Percentiles rank a stretch among this genome's conserved stretches.
phyloP scores from a whole-genome alignment of 2,888 invertebrate species.

The Acanthosoma haemorrhoidale region DNA sequence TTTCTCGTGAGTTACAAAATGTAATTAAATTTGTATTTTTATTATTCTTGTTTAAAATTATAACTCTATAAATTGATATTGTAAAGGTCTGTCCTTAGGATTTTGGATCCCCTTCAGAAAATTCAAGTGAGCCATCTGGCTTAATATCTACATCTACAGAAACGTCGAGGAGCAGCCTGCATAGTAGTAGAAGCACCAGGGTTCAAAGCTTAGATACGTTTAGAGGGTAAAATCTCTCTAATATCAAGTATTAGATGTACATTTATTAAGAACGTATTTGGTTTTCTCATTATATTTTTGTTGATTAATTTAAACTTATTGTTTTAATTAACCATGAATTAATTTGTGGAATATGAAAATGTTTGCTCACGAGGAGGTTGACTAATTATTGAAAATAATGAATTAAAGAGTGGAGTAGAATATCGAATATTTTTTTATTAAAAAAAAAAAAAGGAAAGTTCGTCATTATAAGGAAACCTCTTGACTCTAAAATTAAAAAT shows the following conservation, averaged over 20 bases:
- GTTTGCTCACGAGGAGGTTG: no score
- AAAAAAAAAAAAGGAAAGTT: no score
- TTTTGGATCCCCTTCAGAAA: slow-evolving; percentile 43
- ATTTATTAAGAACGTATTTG: neutral
- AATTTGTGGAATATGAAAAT: no score
- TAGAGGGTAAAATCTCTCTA: slow-evolving; percentile 45
- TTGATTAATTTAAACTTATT: neutral
- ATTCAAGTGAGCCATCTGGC: slow-evolving; percentile 43
- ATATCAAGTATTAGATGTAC: neutral
- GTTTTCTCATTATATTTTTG: neutral
- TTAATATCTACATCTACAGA: slow-evolving; percentile 42
- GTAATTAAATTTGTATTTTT: slow-evolving; percentile 25
- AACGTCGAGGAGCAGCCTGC: slow-evolving; percentile 41
- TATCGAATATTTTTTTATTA: no score
- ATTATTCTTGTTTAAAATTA: neutral
- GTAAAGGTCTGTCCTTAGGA: slow-evolving; percentile 42
- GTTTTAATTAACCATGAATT: no score
- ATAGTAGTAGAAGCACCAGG: slow-evolving; percentile 41
- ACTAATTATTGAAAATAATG: no score
- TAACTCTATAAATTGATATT: neutral
- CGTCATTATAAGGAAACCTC: no score
- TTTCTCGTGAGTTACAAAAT: neutral
- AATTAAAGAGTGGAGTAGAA: no score
- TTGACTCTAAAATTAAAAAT: no score
- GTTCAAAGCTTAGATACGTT: slow-evolving; percentile 47